phyloP scores from a whole-genome alignment of 2,797 vertebrate genomes.

The Microctenopoma lineatum region DNA sequence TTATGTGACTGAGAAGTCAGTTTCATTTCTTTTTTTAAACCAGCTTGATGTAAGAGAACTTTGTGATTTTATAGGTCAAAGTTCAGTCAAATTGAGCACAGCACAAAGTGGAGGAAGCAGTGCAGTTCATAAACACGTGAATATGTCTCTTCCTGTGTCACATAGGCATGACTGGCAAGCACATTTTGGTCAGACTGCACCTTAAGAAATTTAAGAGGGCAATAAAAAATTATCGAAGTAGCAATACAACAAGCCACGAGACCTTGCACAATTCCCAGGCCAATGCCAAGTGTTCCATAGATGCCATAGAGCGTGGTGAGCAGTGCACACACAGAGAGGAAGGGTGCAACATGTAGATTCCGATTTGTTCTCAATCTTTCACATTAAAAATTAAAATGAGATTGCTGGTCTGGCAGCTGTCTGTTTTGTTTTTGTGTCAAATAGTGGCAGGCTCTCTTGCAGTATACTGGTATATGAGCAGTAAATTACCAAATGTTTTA shows the following conservation, averaged over 20 bases:
- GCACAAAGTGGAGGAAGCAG: neutral
- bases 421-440: slow-evolving; percentile 13
- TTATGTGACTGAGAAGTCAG: slow-evolving; percentile 10
- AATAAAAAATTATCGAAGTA: neutral
- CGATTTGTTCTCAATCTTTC: slow-evolving; percentile 6
- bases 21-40: slow-evolving; percentile 6
- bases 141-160: neutral
- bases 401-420: slow-evolving; percentile 27
- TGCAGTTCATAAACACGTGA: neutral
- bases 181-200: neutral
- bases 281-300: too few relatives aligned
- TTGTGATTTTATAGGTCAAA: slow-evolving; percentile 8
- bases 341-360: slow-evolving; percentile 7
- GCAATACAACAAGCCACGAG: slow-evolving; percentile 9
- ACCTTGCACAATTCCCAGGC: neutral
- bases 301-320: neutral
- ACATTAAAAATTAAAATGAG: neutral
- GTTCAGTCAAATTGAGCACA: slow-evolving; percentile 10
- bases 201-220: too few relatives aligned
- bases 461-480: slow-evolving; percentile 1
- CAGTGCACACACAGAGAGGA: neutral
- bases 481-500: slow-evolving; percentile 10
- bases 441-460: slow-evolving; percentile 19
- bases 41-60: neutral
- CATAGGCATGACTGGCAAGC: neutral